Base-by-base conservation (phyloP, 2,113 vertebrate genomes). In the Rhinoderma darwinii region DNA sequence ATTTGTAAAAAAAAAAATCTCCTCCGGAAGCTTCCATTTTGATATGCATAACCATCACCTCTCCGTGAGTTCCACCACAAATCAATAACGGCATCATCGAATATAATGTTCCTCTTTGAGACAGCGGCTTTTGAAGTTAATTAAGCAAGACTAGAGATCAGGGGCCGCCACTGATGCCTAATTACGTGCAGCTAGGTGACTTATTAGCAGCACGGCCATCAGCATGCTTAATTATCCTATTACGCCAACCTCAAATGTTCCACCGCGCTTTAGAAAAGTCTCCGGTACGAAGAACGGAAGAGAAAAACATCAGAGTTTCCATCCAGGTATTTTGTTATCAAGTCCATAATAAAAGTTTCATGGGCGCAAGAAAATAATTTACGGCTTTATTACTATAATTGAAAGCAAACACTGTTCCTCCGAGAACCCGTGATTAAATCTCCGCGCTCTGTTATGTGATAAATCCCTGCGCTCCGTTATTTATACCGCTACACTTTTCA, bases 161-260 rank as follows among this genome's bases (percentile, higher is more conserved):
- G 50, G 70, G 56, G 51, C 35, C 35, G 11, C 35, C 27, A 17
- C 47, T 35, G 47, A 50, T n/a, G 51, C 35, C 5, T 84, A 59
- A 84, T 76, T 76, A 84, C 56, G 35, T n/a, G 27, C 51, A 75
- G 83, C 51, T 9, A 84, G 83, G 83, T 84, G 54, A 84, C 37
- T 76, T 75, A 84, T 84, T 76, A 63, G 54, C 22, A 50, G 25
- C 72, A 18, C 37, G 51, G 72, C n/a, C 83, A 75, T 61, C 83
- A 20, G 37, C 83, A 30, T 84, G 47, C 35, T 25, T 43, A 74
- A 84, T 84, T 27, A 56, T 20, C 35, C 43, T 41, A 73, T 74
- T 39, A 56, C 3, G 59, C 35, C 68, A 74, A 37, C 35, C 82
- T 74, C 47, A 20, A 27, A 74, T 22, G 35, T 27, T 12, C 35